Evolutionary conservation across 2,113 vertebrate species (phyloP).

Genomic region (Albula glossodonta): DNA sequence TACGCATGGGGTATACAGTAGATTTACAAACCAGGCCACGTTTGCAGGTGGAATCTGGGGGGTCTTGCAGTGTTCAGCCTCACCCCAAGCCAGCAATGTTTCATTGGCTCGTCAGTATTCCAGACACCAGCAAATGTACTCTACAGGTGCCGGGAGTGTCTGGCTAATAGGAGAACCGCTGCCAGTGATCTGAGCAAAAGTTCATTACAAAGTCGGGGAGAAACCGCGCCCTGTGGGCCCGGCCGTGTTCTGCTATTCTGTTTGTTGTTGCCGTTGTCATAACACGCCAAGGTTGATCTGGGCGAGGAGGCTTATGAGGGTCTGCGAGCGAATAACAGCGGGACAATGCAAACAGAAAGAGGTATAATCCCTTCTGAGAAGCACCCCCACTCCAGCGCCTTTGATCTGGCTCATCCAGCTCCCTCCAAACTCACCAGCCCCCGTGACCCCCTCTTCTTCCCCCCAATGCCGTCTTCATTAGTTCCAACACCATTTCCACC

Average conservation of each 20-base stretch:
- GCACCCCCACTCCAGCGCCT: constrained; percentile 21
- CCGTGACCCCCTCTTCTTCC: constrained; percentile 34
- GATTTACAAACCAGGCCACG: background rate
- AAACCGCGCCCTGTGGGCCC: constrained; percentile 42
- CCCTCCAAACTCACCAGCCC: constrained; percentile 35
- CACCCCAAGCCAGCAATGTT: constrained; percentile 31
- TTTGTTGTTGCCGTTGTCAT: constrained; percentile 55
- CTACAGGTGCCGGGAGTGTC: constrained; percentile 30
- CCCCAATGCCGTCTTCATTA: constrained; percentile 42
- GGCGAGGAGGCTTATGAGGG: constrained; percentile 42
- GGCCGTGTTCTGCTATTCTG: constrained; percentile 50
- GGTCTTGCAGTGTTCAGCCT: background rate
- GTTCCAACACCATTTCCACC: constrained; percentile 38
- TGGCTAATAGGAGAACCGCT: constrained; percentile 44
- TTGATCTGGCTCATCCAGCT: constrained; percentile 47
- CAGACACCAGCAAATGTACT: constrained; percentile 26
- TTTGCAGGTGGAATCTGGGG: background rate
- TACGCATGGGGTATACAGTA: background rate
- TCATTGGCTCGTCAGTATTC: constrained; percentile 46
- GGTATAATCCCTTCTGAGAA: constrained; percentile 49
- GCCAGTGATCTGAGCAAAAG: constrained; percentile 43
- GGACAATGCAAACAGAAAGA: constrained; percentile 53
- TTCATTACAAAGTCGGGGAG: constrained; percentile 51
- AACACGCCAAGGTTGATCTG: constrained; percentile 52
- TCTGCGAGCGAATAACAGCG: constrained; percentile 46